phyloP scores from a whole-genome alignment of 1,140 invertebrate genomes.

The Microplitis mediator region DNA sequence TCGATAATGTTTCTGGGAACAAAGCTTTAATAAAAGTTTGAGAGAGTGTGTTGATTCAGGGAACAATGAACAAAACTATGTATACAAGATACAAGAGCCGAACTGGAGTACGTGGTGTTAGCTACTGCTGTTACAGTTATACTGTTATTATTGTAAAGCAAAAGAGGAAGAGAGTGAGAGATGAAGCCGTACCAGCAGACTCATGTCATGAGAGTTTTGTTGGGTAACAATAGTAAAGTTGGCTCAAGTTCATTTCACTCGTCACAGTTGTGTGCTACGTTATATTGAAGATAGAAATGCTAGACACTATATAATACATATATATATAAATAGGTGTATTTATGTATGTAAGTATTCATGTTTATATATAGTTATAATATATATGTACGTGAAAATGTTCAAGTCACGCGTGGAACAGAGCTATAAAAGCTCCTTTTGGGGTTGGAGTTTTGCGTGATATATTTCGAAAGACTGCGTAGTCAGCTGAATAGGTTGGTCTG shows the following conservation, averaged over 20 bases:
- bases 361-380: no score
- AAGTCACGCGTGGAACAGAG: not conserved
- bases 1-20: no score
- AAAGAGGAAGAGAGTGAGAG: not conserved
- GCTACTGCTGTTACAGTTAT: no score
- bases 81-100: not conserved
- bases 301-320: not conserved
- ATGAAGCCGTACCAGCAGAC: conserved; percentile 1
- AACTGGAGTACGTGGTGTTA: not conserved
- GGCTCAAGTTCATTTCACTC: conserved; percentile 16
- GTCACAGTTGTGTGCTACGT: not conserved
- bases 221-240: conserved; percentile 12
- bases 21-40: no score
- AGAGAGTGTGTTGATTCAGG: no score
- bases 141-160: not conserved
- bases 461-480: no score
- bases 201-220: conserved; percentile 5
- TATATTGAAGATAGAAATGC: not conserved
- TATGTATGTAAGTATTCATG: no score
- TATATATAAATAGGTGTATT: no score
- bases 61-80: not conserved
- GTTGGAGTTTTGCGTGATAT: not conserved
- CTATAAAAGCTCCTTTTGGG: not conserved
- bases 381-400: not conserved
- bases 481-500: no score